Conservation (phyloP, 2,113 vertebrate species). For the Chlorodrepanis virens region DNA sequence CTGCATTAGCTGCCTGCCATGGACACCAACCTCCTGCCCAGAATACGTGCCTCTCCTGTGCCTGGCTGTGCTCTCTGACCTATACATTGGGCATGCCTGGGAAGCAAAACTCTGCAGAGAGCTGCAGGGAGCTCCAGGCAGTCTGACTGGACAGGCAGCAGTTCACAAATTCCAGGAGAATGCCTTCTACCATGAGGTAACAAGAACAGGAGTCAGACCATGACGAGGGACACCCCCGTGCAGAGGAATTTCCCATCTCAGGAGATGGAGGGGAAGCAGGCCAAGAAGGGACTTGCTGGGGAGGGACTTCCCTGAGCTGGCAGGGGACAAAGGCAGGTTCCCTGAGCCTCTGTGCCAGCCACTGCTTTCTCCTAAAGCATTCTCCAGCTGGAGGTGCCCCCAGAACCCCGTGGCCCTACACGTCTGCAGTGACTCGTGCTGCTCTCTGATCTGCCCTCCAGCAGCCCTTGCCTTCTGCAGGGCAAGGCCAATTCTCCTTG, state of each 20-base stretch:
- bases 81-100: not conserved
- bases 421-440: rapidly evolving
- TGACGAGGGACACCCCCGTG: not conserved
- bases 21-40: not conserved
- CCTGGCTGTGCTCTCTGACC: not conserved
- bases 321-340: not conserved
- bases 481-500: too few species aligned
- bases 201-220: not conserved
- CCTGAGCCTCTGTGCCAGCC: not conserved
- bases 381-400: not conserved
- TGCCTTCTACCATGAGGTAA: not conserved
- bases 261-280: not conserved
- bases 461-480: not conserved
- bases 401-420: rapidly evolving
- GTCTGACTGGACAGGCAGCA: not conserved
- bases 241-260: not conserved
- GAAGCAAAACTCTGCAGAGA: not conserved
- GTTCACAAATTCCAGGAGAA: not conserved
- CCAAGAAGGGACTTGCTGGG: not conserved
- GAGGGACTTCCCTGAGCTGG: not conserved
- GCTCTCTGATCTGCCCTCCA: not conserved
- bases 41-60: not conserved
- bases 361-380: not conserved
- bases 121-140: not conserved
- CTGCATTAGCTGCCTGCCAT: not conserved